These are phyloP conservation scores for Amiota communis DNA, from an alignment of 2,888 invertebrate genomes.

Conservation along the genomic window DNA sequence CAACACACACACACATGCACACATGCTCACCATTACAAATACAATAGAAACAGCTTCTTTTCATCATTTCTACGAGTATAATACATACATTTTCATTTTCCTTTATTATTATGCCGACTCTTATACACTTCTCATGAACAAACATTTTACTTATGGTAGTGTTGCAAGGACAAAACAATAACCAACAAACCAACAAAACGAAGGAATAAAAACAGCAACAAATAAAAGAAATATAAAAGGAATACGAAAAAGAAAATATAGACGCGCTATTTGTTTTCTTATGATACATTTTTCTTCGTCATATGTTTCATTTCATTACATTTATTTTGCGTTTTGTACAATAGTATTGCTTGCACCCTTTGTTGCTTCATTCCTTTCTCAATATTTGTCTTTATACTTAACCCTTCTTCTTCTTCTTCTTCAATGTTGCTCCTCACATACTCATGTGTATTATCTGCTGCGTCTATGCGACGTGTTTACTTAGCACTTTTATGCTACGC, in stretches of 20 bases:
- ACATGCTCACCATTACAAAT: not conserved
- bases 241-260: not conserved
- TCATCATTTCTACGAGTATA: not conserved
- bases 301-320: conserved; percentile 15
- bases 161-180: too few relatives aligned
- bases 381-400: conserved; percentile 10
- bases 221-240: too few relatives aligned
- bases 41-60: not conserved
- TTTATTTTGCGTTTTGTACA: conserved; percentile 10
- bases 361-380: not conserved
- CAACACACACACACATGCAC: not conserved
- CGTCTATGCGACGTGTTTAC: too few relatives aligned
- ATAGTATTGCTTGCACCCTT: not conserved
- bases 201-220: too few relatives aligned
- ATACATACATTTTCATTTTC: not conserved
- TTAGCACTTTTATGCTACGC: not conserved
- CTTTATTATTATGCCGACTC: too few relatives aligned
- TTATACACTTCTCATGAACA: too few relatives aligned
- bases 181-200: too few relatives aligned
- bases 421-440: too few relatives aligned
- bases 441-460: too few relatives aligned
- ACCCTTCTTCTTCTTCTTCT: not conserved
- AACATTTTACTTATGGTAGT: too few relatives aligned
- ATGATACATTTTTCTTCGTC: conserved; percentile 1
- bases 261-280: conserved; percentile 2